A percentile compares a stretch with the other conserved stretches of the same genome.
These are phyloP conservation scores for Dicroscelio sp. DNA, from an alignment of 2,888 invertebrate species.

Conservation along the genomic window DNA sequence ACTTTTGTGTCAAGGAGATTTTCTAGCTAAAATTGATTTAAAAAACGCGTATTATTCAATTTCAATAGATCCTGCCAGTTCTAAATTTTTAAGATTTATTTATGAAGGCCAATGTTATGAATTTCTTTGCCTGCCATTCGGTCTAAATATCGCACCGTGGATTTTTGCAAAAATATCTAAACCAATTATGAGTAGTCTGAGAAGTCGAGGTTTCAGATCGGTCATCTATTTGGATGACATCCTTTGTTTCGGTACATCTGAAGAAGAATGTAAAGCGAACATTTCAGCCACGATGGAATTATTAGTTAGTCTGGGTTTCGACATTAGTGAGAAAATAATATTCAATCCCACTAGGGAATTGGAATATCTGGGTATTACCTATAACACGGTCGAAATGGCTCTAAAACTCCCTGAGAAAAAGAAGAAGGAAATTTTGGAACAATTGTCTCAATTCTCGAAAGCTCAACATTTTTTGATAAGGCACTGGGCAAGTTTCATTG, in stretches of 20 bases:
- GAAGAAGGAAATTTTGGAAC: background rate
- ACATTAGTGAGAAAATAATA: background rate
- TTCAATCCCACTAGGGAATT: background rate
- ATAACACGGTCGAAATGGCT: constrained; percentile 20
- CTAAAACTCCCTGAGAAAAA: constrained; percentile 31
- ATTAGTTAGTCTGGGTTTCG: constrained; percentile 1
- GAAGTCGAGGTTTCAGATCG: constrained; percentile 19
- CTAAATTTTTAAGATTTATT: constrained; percentile 47
- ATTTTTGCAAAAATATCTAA: constrained; percentile 44
- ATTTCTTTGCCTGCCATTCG: constrained; percentile 25
- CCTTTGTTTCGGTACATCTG: background rate
- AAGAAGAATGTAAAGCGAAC: background rate
- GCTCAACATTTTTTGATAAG: constrained; percentile 56
- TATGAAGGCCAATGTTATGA: background rate
- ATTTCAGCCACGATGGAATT: background rate
- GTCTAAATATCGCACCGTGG: constrained; percentile 21
- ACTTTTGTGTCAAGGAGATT: constrained; percentile 11
- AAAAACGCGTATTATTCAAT: constrained; percentile 47
- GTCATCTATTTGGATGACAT: constrained; percentile 22
- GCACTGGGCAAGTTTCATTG: constrained; percentile 63
- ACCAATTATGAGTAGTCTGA: constrained; percentile 17
- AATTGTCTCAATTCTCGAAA: background rate
- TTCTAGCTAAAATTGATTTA: constrained; percentile 33
- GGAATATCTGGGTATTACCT: background rate
- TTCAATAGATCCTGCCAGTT: background rate